These are phyloP conservation scores for Diadophis punctatus DNA, from an alignment of 2,113 vertebrate species.

Conservation along the genomic window DNA sequence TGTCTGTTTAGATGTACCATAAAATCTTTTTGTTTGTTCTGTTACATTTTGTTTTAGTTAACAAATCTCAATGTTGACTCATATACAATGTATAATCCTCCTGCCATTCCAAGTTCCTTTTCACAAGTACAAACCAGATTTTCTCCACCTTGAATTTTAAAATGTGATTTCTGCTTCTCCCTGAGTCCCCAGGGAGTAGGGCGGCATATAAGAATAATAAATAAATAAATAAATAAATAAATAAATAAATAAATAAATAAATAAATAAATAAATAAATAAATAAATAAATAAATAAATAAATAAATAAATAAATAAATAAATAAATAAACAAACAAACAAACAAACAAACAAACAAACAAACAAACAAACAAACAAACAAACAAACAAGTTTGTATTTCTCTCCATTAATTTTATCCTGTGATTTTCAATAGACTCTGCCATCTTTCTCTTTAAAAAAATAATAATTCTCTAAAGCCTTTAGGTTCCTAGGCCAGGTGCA, in stretches of 20 bases:
- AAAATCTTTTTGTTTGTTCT: background rate
- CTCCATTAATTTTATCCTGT: background rate
- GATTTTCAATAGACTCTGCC: background rate
- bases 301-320: too few relatives aligned
- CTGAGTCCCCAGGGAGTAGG: too few relatives aligned
- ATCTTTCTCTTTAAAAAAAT: background rate
- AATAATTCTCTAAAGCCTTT: background rate
- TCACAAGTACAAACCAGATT: background rate
- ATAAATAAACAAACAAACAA: too few relatives aligned
- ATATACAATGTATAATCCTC: background rate
- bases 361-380: too few relatives aligned
- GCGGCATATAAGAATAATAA: too few relatives aligned
- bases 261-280: too few relatives aligned
- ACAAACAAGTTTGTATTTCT: background rate
- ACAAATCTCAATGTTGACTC: background rate
- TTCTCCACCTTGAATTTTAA: background rate
- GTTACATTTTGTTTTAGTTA: background rate
- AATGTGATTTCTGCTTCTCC: background rate
- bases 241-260: too few relatives aligned
- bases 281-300: too few relatives aligned
- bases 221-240: too few relatives aligned
- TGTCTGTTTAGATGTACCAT: background rate
- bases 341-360: too few relatives aligned
- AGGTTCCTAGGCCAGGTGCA: background rate
- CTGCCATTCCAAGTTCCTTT: background rate